Base-by-base conservation (phyloP, 2,797 vertebrate species). In the Gymnoscopelus braueri region DNA sequence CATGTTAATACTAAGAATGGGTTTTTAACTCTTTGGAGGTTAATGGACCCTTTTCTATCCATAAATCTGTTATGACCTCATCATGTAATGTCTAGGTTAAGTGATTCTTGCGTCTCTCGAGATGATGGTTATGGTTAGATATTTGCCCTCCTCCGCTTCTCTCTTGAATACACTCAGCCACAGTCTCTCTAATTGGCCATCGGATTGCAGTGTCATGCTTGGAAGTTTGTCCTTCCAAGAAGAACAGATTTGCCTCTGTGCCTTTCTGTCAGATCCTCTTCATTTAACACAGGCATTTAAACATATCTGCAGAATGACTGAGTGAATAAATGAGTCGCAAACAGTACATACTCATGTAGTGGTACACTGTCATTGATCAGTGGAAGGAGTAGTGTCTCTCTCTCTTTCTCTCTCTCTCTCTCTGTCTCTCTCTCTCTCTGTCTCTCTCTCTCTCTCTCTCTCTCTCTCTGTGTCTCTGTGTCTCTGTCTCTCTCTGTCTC, bases 131-230 rank as follows among this genome's bases (percentile, higher is more conserved):
- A 72, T 14, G 52, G 54, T 86, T 74, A 77, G 72, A 13, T 32
- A 19, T 19, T 60, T 14, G 14, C 35, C 67, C 8, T 7, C 74
- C 65, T 85, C 58, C 57, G 54, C 57, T 68, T 61, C 65, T 77
- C 32, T 80, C 55, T 64, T 60, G 15, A 64, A 56, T 69, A 65
- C 57, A 67, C 58, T 79, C 75, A 55, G 59, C 72, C 74, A 68
- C 73, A 65, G 68, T 81, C 60, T 55, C 35, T 35, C 60, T 87
- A 88, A 90, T 81, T 88, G 80, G 70, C 75, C 69, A 63, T 81
- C 81, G 78, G 72, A 72, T 64, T 74, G 55, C 47, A 39, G 50
- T 65, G 71, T 64, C 75, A 74, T 73, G 65, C 65, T 68, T 65
- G 51, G 74, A 44, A 74, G 59, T 77, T 10, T 29, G 49, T 57